Evolutionary conservation across 2,797 vertebrate species (phyloP).

Genomic region (Uromys caudimaculatus): DNA sequence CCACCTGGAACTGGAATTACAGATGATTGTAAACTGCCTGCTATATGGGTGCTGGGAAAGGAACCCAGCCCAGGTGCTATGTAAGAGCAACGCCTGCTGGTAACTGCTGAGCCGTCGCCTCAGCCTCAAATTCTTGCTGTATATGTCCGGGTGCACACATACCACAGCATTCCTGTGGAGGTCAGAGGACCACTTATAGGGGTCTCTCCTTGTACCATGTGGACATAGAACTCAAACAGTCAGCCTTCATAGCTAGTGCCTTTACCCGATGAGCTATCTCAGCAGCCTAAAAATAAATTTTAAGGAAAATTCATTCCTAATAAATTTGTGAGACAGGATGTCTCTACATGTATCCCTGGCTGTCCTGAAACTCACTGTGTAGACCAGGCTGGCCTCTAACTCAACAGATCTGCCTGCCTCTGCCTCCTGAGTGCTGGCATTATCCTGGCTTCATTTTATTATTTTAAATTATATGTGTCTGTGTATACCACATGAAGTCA

Average conservation of each 20-base stretch:
- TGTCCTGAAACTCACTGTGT: neutral
- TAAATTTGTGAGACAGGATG: neutral
- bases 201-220: neutral
- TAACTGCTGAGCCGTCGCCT: neutral
- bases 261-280: neutral
- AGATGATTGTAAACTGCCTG: neutral
- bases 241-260: neutral
- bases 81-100: neutral
- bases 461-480: neutral
- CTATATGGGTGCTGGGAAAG: neutral
- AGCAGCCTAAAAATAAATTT: neutral
- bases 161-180: neutral
- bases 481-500: too few relatives aligned
- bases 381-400: neutral
- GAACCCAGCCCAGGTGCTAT: neutral
- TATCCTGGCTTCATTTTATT: neutral
- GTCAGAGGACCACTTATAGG: neutral
- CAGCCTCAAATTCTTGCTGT: too few relatives aligned
- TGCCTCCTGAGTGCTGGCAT: neutral
- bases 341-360: neutral
- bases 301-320: conserved; percentile 23
- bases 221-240: neutral
- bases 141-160: neutral
- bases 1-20: neutral
- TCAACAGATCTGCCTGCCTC: neutral